These are phyloP conservation scores for Hippocampus barbouri DNA, from an alignment of 2,113 vertebrate species.

Conservation along the genomic window DNA sequence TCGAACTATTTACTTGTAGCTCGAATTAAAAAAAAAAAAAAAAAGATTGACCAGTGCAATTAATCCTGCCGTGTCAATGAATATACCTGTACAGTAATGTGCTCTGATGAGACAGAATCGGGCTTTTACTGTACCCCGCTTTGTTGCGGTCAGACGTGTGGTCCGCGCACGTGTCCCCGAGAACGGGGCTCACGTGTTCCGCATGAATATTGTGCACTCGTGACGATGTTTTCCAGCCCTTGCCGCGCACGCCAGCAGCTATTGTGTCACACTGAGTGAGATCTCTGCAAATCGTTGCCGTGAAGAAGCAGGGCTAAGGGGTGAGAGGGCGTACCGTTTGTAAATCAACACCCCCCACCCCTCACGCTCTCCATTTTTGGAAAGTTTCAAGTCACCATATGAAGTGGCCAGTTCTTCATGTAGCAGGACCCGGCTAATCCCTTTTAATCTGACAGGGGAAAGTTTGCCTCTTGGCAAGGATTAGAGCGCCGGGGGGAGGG, in stretches of 20 bases:
- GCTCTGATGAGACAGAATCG: neutral
- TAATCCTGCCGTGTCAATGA: neutral
- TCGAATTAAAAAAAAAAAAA: no score
- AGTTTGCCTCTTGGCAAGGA: slow-evolving; percentile 59
- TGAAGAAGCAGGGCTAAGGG: slow-evolving; percentile 5
- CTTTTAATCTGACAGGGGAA: slow-evolving; percentile 70
- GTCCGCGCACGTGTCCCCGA: slow-evolving; percentile 7
- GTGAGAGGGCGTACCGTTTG: neutral
- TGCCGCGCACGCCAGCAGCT: slow-evolving; percentile 32
- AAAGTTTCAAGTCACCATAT: slow-evolving; percentile 56
- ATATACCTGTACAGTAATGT: neutral
- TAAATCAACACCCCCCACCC: neutral
- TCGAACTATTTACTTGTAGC: no score
- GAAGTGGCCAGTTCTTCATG: slow-evolving; percentile 62
- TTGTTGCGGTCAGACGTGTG: neutral
- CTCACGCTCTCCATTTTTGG: slow-evolving; percentile 33
- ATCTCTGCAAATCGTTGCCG: slow-evolving; percentile 37
- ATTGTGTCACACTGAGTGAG: slow-evolving; percentile 35
- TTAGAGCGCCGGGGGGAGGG: slow-evolving; percentile 39
- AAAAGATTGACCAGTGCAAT: neutral
- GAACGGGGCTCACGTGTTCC: neutral
- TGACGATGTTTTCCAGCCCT: slow-evolving; percentile 20
- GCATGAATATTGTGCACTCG: slow-evolving; percentile 8
- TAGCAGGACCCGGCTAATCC: slow-evolving; percentile 63
- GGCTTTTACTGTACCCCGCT: neutral